Conservation (phyloP, 2,888 invertebrate species). For the Tiliacea citrago region DNA sequence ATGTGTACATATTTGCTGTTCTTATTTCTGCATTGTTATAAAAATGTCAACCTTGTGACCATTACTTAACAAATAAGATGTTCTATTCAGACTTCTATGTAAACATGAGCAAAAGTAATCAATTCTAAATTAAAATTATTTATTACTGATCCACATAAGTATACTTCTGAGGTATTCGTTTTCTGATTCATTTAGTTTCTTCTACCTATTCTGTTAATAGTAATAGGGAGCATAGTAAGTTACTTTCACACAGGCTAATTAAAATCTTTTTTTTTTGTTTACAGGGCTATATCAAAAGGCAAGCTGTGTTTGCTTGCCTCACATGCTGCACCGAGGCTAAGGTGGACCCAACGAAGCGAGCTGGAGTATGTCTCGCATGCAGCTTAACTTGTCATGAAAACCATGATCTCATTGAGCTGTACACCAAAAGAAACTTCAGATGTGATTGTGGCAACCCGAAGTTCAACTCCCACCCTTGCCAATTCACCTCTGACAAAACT, state of each 20-base stretch:
- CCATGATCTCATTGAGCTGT: slow-evolving; percentile 98
- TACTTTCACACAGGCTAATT: background rate
- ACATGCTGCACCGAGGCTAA: slow-evolving; percentile 95
- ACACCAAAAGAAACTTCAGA: slow-evolving; percentile 98
- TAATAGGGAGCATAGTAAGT: background rate
- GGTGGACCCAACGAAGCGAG: slow-evolving; percentile 91
- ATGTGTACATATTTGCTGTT: slow-evolving; percentile 16
- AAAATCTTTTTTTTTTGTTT: slow-evolving; percentile 65
- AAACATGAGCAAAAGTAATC: background rate
- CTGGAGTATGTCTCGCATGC: slow-evolving; percentile 98
- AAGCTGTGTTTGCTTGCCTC: slow-evolving; percentile 98
- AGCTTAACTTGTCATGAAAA: slow-evolving; percentile 98
- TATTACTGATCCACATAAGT: background rate
- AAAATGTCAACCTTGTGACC: slow-evolving; percentile 1
- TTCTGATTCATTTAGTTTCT: background rate
- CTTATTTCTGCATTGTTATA: slow-evolving; percentile 7
- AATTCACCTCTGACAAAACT: slow-evolving; percentile 92
- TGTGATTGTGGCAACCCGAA: slow-evolving; percentile 98
- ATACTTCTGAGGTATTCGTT: background rate
- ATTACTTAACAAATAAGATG: slow-evolving; percentile 1
- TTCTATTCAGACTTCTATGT: background rate
- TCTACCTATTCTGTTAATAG: background rate
- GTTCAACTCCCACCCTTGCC: slow-evolving; percentile 92
- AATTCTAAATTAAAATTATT: background rate
- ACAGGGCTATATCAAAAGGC: slow-evolving; percentile 97